Conservation (phyloP, 1,140 invertebrate genomes). For the Eurosta solidaginis region DNA sequence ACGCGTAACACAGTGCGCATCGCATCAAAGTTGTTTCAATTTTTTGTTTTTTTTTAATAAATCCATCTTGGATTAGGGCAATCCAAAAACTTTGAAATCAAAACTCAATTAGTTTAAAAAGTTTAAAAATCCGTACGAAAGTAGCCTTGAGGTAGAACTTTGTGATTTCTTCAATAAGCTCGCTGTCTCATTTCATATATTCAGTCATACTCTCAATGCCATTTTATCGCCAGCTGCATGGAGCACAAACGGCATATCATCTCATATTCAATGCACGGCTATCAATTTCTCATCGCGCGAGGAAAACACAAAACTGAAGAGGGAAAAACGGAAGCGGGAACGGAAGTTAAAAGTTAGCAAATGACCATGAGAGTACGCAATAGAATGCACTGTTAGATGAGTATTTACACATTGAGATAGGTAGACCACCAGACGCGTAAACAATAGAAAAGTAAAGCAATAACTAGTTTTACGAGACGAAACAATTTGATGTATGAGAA, state of each 20-base stretch:
- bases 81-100: too few relatives aligned
- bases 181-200: neutral
- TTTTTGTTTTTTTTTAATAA: too few relatives aligned
- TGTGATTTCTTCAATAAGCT: too few relatives aligned
- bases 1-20: too few relatives aligned
- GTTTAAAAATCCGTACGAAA: too few relatives aligned
- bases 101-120: too few relatives aligned
- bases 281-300: conserved; percentile 1
- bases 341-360: conserved; percentile 19
- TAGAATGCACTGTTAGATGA: neutral
- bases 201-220: neutral
- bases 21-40: too few relatives aligned
- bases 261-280: neutral
- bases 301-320: neutral
- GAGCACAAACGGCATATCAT: too few relatives aligned
- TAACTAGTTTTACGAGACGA: neutral
- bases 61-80: too few relatives aligned
- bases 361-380: neutral
- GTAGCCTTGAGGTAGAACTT: too few relatives aligned
- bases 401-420: neutral
- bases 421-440: neutral
- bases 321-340: neutral
- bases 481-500: neutral
- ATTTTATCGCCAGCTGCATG: neutral
- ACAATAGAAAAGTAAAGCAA: neutral